A percentile compares a stretch with the other conserved stretches of the same genome.
These are phyloP conservation scores for Sesia apiformis DNA, from an alignment of 2,888 invertebrate species.

Conservation along the genomic window DNA sequence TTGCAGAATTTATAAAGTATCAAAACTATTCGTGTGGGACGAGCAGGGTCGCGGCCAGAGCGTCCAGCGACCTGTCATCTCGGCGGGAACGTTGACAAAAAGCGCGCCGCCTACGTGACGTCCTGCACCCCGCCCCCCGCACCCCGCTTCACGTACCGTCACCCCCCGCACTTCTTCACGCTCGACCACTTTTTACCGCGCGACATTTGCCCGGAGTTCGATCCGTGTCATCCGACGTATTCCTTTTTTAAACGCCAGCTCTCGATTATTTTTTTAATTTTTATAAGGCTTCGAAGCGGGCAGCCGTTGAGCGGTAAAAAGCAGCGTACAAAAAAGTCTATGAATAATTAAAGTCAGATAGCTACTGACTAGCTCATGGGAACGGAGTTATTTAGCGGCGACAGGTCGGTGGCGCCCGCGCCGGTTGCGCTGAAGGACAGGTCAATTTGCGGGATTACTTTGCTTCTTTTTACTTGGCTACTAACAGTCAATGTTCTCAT, in stretches of 20 bases:
- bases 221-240: conserved; percentile 74
- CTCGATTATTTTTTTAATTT: conserved; percentile 68
- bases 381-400: conserved; percentile 67
- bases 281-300: conserved; percentile 60
- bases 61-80: conserved; percentile 74
- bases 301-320: conserved; percentile 64
- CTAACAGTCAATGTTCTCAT: conserved; percentile 14
- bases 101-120: conserved; percentile 72
- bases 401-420: conserved; percentile 53
- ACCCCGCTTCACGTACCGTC: conserved; percentile 10
- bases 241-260: conserved; percentile 68
- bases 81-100: conserved; percentile 74
- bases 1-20: conserved; percentile 28
- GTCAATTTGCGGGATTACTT: conserved; percentile 66
- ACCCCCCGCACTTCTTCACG: conserved; percentile 27
- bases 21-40: conserved; percentile 40
- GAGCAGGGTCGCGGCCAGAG: conserved; percentile 48
- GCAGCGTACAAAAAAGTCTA: conserved; percentile 68
- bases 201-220: conserved; percentile 76
- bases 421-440: conserved; percentile 58
- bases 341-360: conserved; percentile 74
- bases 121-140: conserved; percentile 40
- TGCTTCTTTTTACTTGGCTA: conserved; percentile 41
- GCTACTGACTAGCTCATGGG: conserved; percentile 73
- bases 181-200: conserved; percentile 72